Evolutionary conservation across 92 coral and sea anemone species (phyloP), one percentile per base, ranked within the genome.

Genomic region (Epizoanthus illoricatus): DNA sequence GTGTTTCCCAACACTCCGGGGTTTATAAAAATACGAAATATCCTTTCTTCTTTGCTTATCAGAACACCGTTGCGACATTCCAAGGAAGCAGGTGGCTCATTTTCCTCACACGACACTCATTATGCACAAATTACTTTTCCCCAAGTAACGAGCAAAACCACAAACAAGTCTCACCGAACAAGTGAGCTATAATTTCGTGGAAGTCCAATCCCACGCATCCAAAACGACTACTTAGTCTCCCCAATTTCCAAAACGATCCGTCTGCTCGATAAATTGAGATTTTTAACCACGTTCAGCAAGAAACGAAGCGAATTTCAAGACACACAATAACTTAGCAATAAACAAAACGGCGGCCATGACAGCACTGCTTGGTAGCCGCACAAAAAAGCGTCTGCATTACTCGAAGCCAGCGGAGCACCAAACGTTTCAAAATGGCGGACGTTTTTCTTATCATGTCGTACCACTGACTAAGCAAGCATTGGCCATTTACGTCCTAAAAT

Each of bases 271-370:
- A 4, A 12, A 42, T 21, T 20, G 41, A 4, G 61, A 42, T 11
- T 43, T 63, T 78, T 23, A 43, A 10, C 71, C 13, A 43, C 20
- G 15, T 42, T 19, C 8, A 42, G 65, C 16, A 58, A 66, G 12
- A 42, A 63, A 17, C 45, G 71, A 20, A 21, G 59, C 70, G 42
- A 57, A 41, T 68, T 39, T 63, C 49, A 21, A 19, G 57, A 42
- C 76, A 43, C 33, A 18, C 24, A 19, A 47, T 43, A 45, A 24
- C 39, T 58, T 19, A 61, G 42, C 81, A n/a, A 76, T 61, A 76
- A 78, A 78, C 82, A 88, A 88, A 86, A 84, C 74, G 84, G 94
- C 94, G 97, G 97, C 97, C 97, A 93, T 93, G 97, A 91, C 97
- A 93, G 94, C 97, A 83, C 59, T 5, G 87, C 94, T 93, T 58